A percentile compares a stretch with the other conserved stretches of the same genome.
Conservation (phyloP, 1,140 invertebrate genomes). For the Sarcophaga peregrina region DNA sequence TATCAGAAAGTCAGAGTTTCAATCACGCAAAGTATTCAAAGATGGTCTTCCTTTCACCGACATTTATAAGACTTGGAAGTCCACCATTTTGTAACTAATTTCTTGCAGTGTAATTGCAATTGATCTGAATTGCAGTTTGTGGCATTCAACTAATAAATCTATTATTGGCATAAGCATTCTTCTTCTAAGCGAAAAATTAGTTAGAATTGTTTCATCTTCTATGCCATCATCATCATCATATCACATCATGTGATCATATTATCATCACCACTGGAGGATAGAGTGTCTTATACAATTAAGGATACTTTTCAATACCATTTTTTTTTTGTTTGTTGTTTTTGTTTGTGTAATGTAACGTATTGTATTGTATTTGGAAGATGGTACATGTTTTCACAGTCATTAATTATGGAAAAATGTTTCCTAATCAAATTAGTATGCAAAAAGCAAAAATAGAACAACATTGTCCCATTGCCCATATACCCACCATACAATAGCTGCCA, state of each 20-base stretch:
- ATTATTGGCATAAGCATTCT: background rate
- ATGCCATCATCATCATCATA: background rate
- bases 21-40: no score
- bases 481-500: background rate
- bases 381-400: slow-evolving; percentile 41
- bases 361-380: slow-evolving; percentile 29
- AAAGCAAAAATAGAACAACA: slow-evolving; percentile 19
- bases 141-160: slow-evolving; percentile 7
- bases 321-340: background rate
- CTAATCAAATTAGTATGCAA: slow-evolving; percentile 40
- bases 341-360: slow-evolving; percentile 14
- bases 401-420: slow-evolving; percentile 32
- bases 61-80: no score
- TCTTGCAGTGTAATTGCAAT: no score
- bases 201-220: slow-evolving; percentile 1
- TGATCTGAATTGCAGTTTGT: no score
- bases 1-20: no score
- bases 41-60: no score
- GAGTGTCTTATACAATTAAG: slow-evolving; percentile 21
- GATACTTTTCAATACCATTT: background rate
- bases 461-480: background rate
- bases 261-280: no score
- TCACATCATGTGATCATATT: no score
- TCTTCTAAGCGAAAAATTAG: slow-evolving; percentile 21
- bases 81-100: no score